Evolutionary conservation across 2,888 invertebrate genomes (phyloP), one percentile per base, ranked within the genome.

Genomic region (Cantharis flavilabris): DNA sequence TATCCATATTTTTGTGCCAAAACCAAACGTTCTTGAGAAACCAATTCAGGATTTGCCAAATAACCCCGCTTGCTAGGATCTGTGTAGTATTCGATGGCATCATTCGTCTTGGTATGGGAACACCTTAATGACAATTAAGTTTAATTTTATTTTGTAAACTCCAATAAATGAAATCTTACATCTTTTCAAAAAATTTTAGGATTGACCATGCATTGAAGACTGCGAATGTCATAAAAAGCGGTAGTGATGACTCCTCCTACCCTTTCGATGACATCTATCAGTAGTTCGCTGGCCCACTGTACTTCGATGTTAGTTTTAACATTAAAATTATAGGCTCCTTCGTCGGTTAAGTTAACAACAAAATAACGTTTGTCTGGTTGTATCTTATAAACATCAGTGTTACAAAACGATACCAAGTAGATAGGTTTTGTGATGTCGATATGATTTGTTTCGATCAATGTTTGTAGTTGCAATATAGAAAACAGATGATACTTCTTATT

Each of bases 1-100:
- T 99, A 99, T 5, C 99, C 99, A 90, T 96, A 98, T 87, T 99
- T 98, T 88, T 98, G 98, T 0, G 98, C 92, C 72, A 97, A 88
- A 64, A 93, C 89, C 72, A 91, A 84, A 79, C 97, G 90, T 83
- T 96, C 96, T 81, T 93, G 88, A 13, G 94, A 95, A 72, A 98
- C 90, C 86, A 95, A 92, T 80, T 95, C 96, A 5, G 98, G 98
- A 89, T 99, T 95, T 9, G 99, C 97, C 80, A 99, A 90, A 87
- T 99, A 99, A 0, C 99, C 99, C 79, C 99, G 91, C 79, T 92
- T 93, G 83, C 92, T 90, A 3, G 98, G 93, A 89, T 94, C 93
- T n/a, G 95, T 92, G 86, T 99, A 99, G 88, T 95, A 98, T 84
- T 95, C 95, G 77, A 98, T 91, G 0, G 96, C 95, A 98, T 90